Evolutionary conservation across 2,888 invertebrate species (phyloP).

Genomic region (Drosophila fungiperda): DNA sequence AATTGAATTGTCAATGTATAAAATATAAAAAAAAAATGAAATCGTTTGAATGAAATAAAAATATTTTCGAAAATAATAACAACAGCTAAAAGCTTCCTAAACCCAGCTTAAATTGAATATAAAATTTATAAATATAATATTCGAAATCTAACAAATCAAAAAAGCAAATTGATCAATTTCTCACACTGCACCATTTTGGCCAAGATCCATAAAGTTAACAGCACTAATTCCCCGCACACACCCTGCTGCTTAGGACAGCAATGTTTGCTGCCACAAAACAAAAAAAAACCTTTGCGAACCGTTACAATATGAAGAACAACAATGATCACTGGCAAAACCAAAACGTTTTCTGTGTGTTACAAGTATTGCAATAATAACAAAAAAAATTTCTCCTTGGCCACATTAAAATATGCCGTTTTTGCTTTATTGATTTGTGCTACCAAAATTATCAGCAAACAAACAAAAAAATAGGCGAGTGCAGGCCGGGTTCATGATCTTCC

Average conservation of each 20-base stretch:
- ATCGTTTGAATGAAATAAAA: neutral
- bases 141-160: neutral
- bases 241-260: conserved; percentile 7
- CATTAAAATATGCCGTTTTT: conserved; percentile 64
- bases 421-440: conserved; percentile 78
- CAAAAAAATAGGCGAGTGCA: conserved; percentile 17
- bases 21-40: neutral
- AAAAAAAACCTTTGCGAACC: conserved; percentile 39
- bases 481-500: conserved; percentile 75
- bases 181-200: conserved; percentile 25
- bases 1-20: neutral
- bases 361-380: conserved; percentile 52
- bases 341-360: conserved; percentile 59
- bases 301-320: conserved; percentile 60
- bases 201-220: conserved; percentile 39
- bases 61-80: neutral
- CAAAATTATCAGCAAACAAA: conserved; percentile 66
- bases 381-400: conserved; percentile 51
- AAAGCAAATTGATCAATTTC: conserved; percentile 10
- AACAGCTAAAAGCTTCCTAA: neutral
- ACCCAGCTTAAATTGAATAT: neutral
- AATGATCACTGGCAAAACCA: conserved; percentile 46
- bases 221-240: neutral
- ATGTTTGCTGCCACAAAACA: conserved; percentile 22
- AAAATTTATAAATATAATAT: neutral